Evolutionary conservation across 2,113 vertebrate species (phyloP).

Genomic region (Rhinichthys klamathensis): DNA sequence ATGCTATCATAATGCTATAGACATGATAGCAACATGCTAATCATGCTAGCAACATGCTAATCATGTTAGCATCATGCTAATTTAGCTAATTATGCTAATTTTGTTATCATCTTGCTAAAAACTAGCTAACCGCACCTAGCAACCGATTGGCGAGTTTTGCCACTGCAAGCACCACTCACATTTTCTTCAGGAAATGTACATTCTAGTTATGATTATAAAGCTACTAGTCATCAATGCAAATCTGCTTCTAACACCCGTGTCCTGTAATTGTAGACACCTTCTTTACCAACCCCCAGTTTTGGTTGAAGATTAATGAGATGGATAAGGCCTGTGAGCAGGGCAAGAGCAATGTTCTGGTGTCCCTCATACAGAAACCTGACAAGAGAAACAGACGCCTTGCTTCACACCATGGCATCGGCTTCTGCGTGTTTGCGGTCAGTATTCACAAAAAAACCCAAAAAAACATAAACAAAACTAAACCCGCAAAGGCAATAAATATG

Average conservation of each 20-base stretch:
- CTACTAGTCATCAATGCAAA: not conserved
- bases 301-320: slow-evolving; percentile 51
- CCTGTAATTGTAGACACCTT: slow-evolving; percentile 59
- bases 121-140: no score
- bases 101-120: no score
- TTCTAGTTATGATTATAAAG: not conserved
- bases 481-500: not conserved
- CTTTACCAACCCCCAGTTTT: slow-evolving; percentile 75
- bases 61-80: no score
- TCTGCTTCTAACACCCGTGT: not conserved
- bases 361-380: slow-evolving; percentile 74
- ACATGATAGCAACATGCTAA: no score
- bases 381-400: slow-evolving; percentile 66
- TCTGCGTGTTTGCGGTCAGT: slow-evolving; percentile 68
- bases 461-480: not conserved
- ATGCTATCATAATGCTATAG: no score
- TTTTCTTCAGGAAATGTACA: no score
- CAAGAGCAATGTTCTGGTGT: slow-evolving; percentile 67
- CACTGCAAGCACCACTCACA: no score
- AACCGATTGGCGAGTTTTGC: no score
- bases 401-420: slow-evolving; percentile 67
- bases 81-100: no score
- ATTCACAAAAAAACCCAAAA: not conserved
- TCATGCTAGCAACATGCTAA: no score
- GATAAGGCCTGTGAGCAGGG: not conserved